Evolutionary conservation across 2,888 invertebrate genomes (phyloP).

Genomic region (Chymomyza caudatula): DNA sequence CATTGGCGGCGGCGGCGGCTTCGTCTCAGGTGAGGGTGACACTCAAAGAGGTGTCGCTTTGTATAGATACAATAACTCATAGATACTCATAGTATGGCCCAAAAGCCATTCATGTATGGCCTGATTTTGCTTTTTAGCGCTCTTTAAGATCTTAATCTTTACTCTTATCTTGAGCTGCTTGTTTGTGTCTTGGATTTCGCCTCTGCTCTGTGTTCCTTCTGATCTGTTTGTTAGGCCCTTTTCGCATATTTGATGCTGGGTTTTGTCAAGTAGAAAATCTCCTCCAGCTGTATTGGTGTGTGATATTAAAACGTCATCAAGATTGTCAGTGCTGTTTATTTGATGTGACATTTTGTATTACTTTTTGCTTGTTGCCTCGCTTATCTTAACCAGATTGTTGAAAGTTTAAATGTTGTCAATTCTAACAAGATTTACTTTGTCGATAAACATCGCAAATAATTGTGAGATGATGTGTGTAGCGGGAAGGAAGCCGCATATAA

Average conservation of each 20-base stretch:
- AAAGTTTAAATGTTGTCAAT: slow-evolving; percentile 72
- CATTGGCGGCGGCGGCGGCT: slow-evolving; percentile 35
- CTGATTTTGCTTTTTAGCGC: slow-evolving; percentile 60
- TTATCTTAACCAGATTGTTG: slow-evolving; percentile 41
- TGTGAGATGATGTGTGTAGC: background rate
- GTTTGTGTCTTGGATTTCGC: slow-evolving; percentile 17
- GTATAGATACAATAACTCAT: slow-evolving; percentile 31
- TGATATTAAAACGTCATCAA: slow-evolving; percentile 76
- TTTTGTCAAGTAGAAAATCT: slow-evolving; percentile 65
- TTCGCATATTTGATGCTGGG: slow-evolving; percentile 35
- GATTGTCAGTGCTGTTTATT: slow-evolving; percentile 70
- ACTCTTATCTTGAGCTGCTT: slow-evolving; percentile 45
- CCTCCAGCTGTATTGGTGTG: slow-evolving; percentile 45
- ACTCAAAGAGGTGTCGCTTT: slow-evolving; percentile 66
- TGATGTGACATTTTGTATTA: slow-evolving; percentile 57
- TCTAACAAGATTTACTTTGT: slow-evolving; percentile 69
- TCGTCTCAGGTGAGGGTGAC: slow-evolving; percentile 23
- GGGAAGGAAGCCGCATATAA: background rate
- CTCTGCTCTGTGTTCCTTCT: slow-evolving; percentile 22
- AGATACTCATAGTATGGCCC: no score
- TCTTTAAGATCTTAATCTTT: slow-evolving; percentile 68
- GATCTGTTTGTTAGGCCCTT: slow-evolving; percentile 6
- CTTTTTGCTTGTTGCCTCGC: slow-evolving; percentile 15
- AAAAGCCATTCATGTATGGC: background rate
- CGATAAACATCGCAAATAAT: slow-evolving; percentile 53